Conservation (phyloP, 2,113 vertebrate species). For the Chloropsis cyanopogon region DNA sequence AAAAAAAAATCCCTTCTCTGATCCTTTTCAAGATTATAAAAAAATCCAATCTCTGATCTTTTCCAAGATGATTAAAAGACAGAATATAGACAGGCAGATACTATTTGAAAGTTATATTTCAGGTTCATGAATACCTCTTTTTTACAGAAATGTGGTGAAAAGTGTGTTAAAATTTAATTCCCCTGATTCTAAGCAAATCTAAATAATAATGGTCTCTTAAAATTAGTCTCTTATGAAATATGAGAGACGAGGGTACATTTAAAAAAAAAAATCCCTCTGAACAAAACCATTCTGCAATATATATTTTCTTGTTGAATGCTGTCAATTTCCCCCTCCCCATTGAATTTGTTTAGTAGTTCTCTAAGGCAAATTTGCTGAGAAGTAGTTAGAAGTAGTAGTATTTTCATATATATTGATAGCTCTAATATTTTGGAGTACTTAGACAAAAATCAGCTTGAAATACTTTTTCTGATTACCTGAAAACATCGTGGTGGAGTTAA, state of each 20-base stretch:
- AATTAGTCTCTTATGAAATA: neutral
- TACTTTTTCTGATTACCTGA: neutral
- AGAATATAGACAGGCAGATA: neutral
- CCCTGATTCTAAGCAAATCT: neutral
- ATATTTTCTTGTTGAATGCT: neutral
- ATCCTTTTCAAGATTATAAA: neutral
- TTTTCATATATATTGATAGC: neutral
- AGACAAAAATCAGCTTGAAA: neutral
- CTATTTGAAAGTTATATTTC: neutral
- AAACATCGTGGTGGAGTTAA: neutral
- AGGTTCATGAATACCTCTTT: neutral
- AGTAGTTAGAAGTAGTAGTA: fast-evolving
- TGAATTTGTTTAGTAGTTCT: neutral
- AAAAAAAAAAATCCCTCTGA: neutral
- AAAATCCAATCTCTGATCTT: neutral
- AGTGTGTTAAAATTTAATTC: neutral
- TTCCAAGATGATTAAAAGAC: neutral
- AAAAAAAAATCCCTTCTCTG: neutral
- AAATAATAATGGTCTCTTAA: neutral
- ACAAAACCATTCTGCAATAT: neutral
- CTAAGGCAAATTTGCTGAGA: neutral
- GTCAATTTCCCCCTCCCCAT: neutral
- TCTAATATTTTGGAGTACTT: neutral
- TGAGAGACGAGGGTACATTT: neutral
- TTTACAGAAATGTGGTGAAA: neutral